A percentile compares a stretch with the other conserved stretches of the same genome.
These are phyloP conservation scores for Neotoxoptera formosana DNA, from an alignment of 1,140 invertebrate genomes.

Conservation along the genomic window DNA sequence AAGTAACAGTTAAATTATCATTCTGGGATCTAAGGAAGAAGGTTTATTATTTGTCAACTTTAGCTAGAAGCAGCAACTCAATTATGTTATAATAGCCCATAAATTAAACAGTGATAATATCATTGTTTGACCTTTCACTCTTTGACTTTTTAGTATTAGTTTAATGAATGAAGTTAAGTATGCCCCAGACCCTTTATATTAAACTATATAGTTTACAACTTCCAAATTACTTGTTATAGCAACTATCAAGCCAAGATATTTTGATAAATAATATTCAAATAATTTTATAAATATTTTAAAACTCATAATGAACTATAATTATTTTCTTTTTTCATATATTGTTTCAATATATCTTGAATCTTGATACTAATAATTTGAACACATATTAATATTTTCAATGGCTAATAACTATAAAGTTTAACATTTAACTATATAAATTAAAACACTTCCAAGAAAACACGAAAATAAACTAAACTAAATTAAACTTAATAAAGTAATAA, in stretches of 20 bases:
- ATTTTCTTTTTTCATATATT: too few relatives aligned
- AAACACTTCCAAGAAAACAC: too few relatives aligned
- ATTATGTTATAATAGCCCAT: conserved; percentile 25
- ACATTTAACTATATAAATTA: too few relatives aligned
- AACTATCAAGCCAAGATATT: neutral
- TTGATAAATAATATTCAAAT: conserved; percentile 28
- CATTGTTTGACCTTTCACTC: conserved; percentile 49
- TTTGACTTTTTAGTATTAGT: conserved; percentile 34
- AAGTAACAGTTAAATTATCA: neutral
- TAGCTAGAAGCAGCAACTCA: conserved; percentile 15
- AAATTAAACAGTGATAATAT: conserved; percentile 49
- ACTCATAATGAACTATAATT: neutral
- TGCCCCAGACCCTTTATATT: neutral
- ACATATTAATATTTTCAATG: too few relatives aligned
- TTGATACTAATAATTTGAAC: neutral
- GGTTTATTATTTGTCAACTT: conserved; percentile 13
- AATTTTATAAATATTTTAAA: neutral
- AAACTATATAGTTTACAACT: conserved; percentile 28
- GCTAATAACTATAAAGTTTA: too few relatives aligned
- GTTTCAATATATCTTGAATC: neutral
- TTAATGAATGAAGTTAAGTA: conserved; percentile 46
- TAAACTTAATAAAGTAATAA: too few relatives aligned
- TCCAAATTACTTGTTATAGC: conserved; percentile 16
- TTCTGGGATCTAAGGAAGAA: neutral
- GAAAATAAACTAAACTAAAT: too few relatives aligned